A percentile compares a stretch with the other conserved stretches of the same genome.
phyloP scores from a whole-genome alignment of 2,888 invertebrate genomes.

The Lepidocyrtoides sp. region DNA sequence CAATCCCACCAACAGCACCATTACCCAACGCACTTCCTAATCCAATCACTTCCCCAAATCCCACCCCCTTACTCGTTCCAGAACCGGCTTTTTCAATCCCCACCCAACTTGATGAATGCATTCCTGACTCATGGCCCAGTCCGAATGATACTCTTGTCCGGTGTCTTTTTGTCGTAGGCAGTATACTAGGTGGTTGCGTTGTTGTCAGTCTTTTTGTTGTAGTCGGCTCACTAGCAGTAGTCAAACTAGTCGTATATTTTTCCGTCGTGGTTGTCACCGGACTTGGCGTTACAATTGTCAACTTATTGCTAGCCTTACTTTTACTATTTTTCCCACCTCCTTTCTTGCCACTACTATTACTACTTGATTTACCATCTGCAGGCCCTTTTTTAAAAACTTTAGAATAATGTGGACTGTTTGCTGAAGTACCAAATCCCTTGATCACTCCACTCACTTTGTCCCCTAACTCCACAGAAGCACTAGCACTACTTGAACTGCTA shows the following conservation, averaged over 20 bases:
- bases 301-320: conserved; percentile 38
- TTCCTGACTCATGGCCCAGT: conserved; percentile 65
- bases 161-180: conserved; percentile 41
- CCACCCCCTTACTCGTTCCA: too few species aligned
- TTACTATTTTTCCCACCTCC: conserved; percentile 28
- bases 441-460: conserved; percentile 72
- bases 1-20: not conserved
- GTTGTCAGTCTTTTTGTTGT: conserved; percentile 68
- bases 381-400: conserved; percentile 75
- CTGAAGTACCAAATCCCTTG: conserved; percentile 28
- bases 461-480: conserved; percentile 68
- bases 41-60: conserved; percentile 53
- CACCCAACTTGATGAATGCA: conserved; percentile 71
- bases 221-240: not conserved
- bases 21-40: not conserved
- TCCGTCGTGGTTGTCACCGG: conserved; percentile 43
- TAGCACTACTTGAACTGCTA: conserved; percentile 62
- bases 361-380: not conserved
- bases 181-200: not conserved
- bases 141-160: conserved; percentile 69
- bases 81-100: conserved; percentile 66
- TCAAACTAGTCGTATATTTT: conserved; percentile 21
- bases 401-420: conserved; percentile 51
- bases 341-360: conserved; percentile 5
- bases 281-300: conserved; percentile 70